These are phyloP conservation scores for Drosophila sturtevanti DNA, from an alignment of 1,140 invertebrate genomes.

Conservation along the genomic window DNA sequence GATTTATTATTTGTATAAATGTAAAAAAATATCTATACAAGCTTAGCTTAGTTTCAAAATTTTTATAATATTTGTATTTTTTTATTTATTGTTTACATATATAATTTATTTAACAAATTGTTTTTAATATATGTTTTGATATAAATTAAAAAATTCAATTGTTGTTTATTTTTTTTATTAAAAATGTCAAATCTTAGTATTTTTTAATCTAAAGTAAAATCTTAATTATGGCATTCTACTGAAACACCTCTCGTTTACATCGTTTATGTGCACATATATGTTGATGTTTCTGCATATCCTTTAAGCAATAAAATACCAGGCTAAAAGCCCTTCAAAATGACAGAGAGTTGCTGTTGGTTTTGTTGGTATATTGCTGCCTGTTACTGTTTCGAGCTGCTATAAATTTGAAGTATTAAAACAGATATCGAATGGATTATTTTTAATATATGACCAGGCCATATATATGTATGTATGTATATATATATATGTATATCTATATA, in stretches of 20 bases:
- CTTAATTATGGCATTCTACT: neutral
- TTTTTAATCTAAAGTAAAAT: too few relatives aligned
- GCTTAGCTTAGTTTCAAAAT: too few relatives aligned
- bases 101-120: too few relatives aligned
- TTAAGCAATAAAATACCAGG: slow-evolving; percentile 75
- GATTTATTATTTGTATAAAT: too few relatives aligned
- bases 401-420: slow-evolving; percentile 79
- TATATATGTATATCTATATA: slow-evolving; percentile 41
- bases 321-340: slow-evolving; percentile 75
- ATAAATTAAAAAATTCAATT: too few relatives aligned
- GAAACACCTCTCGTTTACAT: slow-evolving; percentile 39
- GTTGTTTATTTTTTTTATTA: too few relatives aligned
- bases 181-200: too few relatives aligned
- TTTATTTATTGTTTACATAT: too few relatives aligned
- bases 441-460: slow-evolving; percentile 67
- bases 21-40: too few relatives aligned
- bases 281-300: slow-evolving; percentile 47
- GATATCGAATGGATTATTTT: slow-evolving; percentile 78
- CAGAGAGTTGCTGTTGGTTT: slow-evolving; percentile 32
- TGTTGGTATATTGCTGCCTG: slow-evolving; percentile 27
- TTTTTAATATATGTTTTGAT: too few relatives aligned
- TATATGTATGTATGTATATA: slow-evolving; percentile 29
- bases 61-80: too few relatives aligned
- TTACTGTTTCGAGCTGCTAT: slow-evolving; percentile 55
- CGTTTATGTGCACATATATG: slow-evolving; percentile 16